Evolutionary conservation across 2,888 invertebrate genomes (phyloP), one percentile per base, ranked within the genome.

Genomic region (Belgica antarctica): DNA sequence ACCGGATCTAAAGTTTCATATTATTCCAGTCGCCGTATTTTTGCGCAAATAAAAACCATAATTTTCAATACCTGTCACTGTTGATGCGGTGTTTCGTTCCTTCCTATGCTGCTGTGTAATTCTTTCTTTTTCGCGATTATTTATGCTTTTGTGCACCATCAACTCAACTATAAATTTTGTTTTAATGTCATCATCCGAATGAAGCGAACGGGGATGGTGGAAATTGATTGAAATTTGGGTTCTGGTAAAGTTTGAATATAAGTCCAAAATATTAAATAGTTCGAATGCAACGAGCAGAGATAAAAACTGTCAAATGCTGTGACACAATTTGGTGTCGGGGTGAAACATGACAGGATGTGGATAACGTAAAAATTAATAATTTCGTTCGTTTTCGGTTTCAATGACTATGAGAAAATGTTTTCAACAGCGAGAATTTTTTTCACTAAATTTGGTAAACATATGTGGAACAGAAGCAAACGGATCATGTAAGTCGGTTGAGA

Each of bases 21-120:
- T 68, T 52, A 24, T 36, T 46, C 36, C 17, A 22, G 2, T 25
- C 52, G 68, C 25, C 24, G 24, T 62, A 57, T 57, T 68, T 68
- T 68, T 68, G 31, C 68, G 68, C 68, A 68, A 68, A 57, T 68
- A 22, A 31, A 68, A 68, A 31, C 68, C 68, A 68, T 68, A 68
- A 68, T 68, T 68, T 68, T 68, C 68, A 68, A 68, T 66, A 68
- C 68, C 68, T 68, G 68, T 68, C 68, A 68, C 34, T 31, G 65
- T 19, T 65, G 65, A 59, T 59, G 59, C 12, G 34, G 34, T 62
- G 62, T 34, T 34, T 62, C 34, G 25, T 10, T 12, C 62, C 2
- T n/a, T n/a, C 17, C 52, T 52, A 52, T 4, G 17, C 22, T 22
- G 2, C 52, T 52, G 12, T 52, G 17, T 52, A 17, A 17, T 22